Evolutionary conservation across 2,888 invertebrate genomes (phyloP), one percentile per base, ranked within the genome.

Genomic region (Philopedon plagiatum): DNA sequence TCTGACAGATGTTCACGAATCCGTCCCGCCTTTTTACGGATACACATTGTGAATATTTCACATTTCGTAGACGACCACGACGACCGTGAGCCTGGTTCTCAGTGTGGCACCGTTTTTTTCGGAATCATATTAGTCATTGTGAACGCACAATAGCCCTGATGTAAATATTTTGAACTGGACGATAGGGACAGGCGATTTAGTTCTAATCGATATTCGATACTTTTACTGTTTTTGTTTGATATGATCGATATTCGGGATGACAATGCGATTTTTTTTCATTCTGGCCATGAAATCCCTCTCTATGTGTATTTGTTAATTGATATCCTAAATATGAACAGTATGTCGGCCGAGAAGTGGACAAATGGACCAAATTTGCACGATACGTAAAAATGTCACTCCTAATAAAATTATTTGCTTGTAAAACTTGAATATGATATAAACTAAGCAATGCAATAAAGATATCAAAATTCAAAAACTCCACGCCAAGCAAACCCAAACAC

Each of bases 1-100:
- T 77, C 76, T 81, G 81, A 80, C 81, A 81, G 80, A 80, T 81
- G 80, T 80, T 80, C 81, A 81, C 80, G 80, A 79, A 78, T 76
- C 76, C 9, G 73, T 76, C 76, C 76, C 75, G 76, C 77, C 76
- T 76, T 78, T 78, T 77, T 77, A 70, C 75, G 72, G 70, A 67
- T 73, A 74, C 62, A 74, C 74, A 75, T 73, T 76, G 75, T 78
- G 77, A 76, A 77, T 76, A 76, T 76, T 71, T 75, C 63, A 77
- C 78, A 75, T 77, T 76, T 74, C 71, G 70, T 74, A 73, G 76
- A 77, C 77, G 77, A 71, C 70, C 75, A 71, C 68, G 76, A 77
- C 77, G 77, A 71, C 70, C 75, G 73, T 70, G 75, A 73, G 73
- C 73, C n/a, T n/a, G 46, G 66, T 66, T 61, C 73, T 58, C 77